Conservation (phyloP, 2,113 vertebrate species). For the Grammomys surdaster region DNA sequence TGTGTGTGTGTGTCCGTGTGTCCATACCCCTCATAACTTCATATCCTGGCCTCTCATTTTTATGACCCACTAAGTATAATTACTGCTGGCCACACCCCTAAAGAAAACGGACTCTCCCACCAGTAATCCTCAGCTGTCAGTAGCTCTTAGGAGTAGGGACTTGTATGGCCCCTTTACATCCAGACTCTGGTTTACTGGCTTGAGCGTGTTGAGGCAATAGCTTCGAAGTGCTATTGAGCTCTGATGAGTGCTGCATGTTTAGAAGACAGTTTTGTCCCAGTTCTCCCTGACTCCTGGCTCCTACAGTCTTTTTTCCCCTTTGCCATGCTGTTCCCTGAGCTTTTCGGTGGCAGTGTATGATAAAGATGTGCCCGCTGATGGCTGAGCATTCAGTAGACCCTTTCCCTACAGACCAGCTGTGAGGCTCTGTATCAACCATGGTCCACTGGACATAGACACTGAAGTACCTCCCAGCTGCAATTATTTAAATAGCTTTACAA, state of each 20-base stretch:
- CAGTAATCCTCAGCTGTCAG: neutral
- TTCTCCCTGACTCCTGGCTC: neutral
- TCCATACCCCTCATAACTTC: neutral
- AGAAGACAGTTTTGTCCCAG: neutral
- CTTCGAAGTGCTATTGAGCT: too few species aligned
- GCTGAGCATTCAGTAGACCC: neutral
- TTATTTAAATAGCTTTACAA: neutral
- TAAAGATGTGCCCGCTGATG: too few species aligned
- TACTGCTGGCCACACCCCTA: neutral
- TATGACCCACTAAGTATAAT: neutral
- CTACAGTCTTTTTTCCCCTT: neutral
- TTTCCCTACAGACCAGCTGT: neutral
- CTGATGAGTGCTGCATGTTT: neutral
- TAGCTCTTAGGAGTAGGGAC: neutral
- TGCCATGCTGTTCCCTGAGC: neutral
- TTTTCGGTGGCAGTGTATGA: neutral
- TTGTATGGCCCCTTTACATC: neutral
- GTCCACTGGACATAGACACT: neutral
- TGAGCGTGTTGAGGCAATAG: neutral
- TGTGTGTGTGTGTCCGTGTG: too few species aligned
- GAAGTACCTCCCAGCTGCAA: neutral
- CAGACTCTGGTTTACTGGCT: neutral
- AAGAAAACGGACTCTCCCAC: neutral
- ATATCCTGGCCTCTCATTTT: neutral
- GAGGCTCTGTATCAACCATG: neutral